Evolutionary conservation across 2,797 vertebrate species (phyloP).

Genomic region (Rhinophrynus dorsalis): DNA sequence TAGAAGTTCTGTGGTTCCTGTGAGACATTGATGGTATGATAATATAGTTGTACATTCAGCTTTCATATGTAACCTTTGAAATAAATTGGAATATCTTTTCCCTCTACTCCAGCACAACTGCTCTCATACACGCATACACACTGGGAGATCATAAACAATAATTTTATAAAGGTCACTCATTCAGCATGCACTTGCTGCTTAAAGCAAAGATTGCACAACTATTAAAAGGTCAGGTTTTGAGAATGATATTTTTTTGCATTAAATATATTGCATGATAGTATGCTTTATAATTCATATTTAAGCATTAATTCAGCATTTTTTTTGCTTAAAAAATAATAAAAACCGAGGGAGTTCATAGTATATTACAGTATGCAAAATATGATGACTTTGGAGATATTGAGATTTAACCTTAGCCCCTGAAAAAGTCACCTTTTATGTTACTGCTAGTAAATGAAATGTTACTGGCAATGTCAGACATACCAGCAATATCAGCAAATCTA

Average conservation of each 20-base stretch:
- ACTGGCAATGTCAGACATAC: not conserved
- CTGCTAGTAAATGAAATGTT: not conserved
- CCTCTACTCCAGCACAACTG: slow-evolving; percentile 55
- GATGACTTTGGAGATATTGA: no score
- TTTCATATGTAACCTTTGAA: slow-evolving; percentile 79
- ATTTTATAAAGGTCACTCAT: slow-evolving; percentile 72
- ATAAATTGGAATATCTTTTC: slow-evolving; percentile 77
- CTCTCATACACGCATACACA: slow-evolving; percentile 45
- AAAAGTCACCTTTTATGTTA: not conserved
- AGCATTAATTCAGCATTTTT: not conserved
- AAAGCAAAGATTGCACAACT: slow-evolving; percentile 53
- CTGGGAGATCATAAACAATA: slow-evolving; percentile 71
- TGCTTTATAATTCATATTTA: slow-evolving; percentile 1
- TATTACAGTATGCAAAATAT: no score
- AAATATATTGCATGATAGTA: slow-evolving; percentile 9
- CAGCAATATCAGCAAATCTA: not conserved
- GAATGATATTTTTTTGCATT: slow-evolving; percentile 50
- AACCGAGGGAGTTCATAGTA: no score
- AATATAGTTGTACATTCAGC: slow-evolving; percentile 69
- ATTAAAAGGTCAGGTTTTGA: slow-evolving; percentile 48
- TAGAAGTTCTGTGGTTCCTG: not conserved
- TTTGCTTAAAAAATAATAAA: no score
- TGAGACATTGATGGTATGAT: slow-evolving; percentile 53
- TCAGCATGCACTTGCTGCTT: slow-evolving; percentile 55
- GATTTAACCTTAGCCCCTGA: no score